phyloP scores from a whole-genome alignment of 2,888 invertebrate species.

The Yponomeuta plumbellus region DNA sequence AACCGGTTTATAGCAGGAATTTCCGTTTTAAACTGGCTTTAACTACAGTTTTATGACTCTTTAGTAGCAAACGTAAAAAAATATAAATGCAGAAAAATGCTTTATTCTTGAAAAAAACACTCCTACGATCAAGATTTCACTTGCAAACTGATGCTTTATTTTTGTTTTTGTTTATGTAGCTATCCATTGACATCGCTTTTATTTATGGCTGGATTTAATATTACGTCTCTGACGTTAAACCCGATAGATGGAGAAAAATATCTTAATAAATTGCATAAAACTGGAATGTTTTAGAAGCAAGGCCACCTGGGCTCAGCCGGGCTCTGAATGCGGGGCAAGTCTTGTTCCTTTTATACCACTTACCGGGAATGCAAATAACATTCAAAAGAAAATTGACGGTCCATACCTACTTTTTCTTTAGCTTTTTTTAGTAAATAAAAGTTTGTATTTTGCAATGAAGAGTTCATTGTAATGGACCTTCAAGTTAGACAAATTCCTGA shows the following conservation, averaged over 20 bases:
- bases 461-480: no score
- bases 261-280: slow-evolving; percentile 74
- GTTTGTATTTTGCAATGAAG: no score
- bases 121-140: no score
- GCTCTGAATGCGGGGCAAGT: slow-evolving; percentile 73
- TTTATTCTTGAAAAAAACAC: no score
- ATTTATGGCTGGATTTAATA: neutral
- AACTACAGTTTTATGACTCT: no score
- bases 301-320: slow-evolving; percentile 66
- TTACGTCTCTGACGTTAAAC: neutral
- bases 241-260: slow-evolving; percentile 44
- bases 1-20: no score
- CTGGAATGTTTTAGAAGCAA: slow-evolving; percentile 70
- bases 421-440: slow-evolving; percentile 14
- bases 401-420: slow-evolving; percentile 39
- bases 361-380: slow-evolving; percentile 64
- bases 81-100: no score
- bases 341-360: slow-evolving; percentile 75
- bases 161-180: neutral
- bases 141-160: no score
- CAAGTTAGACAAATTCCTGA: no score
- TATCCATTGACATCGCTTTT: neutral
- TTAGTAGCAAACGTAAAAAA: no score
- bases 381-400: slow-evolving; percentile 60
- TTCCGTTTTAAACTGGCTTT: no score